A percentile compares a stretch with the other conserved stretches of the same genome.
Evolutionary conservation across 2,113 vertebrate species (phyloP).

Genomic region (Scartelaos histophorus): DNA sequence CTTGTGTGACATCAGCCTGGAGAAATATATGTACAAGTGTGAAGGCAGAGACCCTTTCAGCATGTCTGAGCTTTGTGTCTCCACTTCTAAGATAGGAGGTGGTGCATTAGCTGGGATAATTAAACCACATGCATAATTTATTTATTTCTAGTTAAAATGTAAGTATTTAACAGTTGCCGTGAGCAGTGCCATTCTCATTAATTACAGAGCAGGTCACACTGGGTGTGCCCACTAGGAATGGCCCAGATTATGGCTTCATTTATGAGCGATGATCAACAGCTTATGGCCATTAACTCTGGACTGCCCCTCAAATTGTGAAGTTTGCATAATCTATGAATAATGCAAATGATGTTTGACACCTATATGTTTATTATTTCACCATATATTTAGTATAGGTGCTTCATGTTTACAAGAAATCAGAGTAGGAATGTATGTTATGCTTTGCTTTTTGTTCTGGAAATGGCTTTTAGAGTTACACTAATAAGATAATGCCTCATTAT

Average conservation of each 20-base stretch:
- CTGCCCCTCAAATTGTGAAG: background rate
- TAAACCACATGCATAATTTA: constrained; percentile 10
- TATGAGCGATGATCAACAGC: background rate
- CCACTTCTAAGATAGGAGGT: background rate
- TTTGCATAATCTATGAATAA: background rate
- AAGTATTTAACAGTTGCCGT: constrained; percentile 2
- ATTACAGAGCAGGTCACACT: constrained; percentile 5
- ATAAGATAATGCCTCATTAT: too few species aligned
- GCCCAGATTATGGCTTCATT: background rate
- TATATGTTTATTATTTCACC: background rate
- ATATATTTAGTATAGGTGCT: background rate
- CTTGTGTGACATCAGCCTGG: constrained; percentile 18
- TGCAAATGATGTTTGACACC: background rate
- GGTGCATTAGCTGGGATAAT: background rate
- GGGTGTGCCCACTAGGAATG: background rate
- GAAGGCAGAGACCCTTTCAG: background rate
- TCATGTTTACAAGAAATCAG: too few species aligned
- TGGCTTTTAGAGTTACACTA: too few species aligned
- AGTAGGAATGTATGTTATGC: too few species aligned
- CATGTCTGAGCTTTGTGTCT: background rate
- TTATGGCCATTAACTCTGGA: background rate
- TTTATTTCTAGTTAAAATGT: background rate
- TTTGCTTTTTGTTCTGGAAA: too few species aligned
- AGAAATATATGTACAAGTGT: background rate
- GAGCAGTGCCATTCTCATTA: background rate